These are phyloP conservation scores for Polietes domitor DNA, from an alignment of 2,888 invertebrate genomes.

Conservation along the genomic window DNA sequence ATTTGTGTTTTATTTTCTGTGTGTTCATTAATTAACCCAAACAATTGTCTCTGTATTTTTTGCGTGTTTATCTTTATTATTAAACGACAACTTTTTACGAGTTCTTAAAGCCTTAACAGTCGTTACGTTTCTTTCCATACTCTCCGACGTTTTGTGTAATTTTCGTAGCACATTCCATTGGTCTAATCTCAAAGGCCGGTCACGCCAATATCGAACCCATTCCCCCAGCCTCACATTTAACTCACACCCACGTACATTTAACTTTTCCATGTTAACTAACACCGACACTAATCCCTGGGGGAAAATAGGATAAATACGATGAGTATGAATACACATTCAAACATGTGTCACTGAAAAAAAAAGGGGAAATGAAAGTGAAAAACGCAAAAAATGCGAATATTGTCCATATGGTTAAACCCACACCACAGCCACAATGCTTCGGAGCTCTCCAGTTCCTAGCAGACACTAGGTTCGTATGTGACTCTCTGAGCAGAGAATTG, in stretches of 20 bases:
- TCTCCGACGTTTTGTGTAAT: neutral
- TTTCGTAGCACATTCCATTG: slow-evolving; percentile 18
- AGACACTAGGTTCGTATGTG: neutral
- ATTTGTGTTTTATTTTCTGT: too few species aligned
- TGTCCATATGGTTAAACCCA: slow-evolving; percentile 12
- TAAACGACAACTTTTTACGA: neutral
- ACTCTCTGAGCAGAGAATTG: neutral
- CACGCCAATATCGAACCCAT: neutral
- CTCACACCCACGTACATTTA: neutral
- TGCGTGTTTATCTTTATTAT: neutral
- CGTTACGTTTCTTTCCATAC: neutral
- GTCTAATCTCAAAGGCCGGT: slow-evolving; percentile 26
- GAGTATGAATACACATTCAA: neutral
- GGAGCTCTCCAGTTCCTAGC: neutral
- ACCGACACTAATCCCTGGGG: slow-evolving; percentile 18
- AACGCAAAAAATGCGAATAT: slow-evolving; percentile 1
- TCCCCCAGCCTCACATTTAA: neutral
- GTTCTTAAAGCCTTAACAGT: neutral
- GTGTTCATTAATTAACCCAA: slow-evolving; percentile 5
- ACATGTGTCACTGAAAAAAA: neutral
- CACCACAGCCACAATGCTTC: neutral
- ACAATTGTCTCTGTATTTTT: neutral
- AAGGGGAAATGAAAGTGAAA: neutral
- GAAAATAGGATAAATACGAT: slow-evolving; percentile 23
- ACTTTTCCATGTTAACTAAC: neutral